Evolutionary conservation across 2,113 vertebrate genomes (phyloP).

Genomic region (Diadophis punctatus): DNA sequence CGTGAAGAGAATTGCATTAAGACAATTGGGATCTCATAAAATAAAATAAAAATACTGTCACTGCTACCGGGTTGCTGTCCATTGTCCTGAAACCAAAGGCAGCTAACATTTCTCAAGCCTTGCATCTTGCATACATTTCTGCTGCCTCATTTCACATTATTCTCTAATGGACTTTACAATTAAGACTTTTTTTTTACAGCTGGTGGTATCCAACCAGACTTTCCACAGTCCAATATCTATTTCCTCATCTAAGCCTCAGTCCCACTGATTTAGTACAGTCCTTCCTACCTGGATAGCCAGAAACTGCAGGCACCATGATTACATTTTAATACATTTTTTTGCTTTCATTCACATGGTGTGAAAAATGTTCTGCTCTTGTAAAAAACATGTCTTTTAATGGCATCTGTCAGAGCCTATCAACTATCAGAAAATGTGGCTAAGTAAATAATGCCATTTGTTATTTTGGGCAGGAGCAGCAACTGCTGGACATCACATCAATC

Average conservation of each 20-base stretch:
- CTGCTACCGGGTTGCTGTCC: neutral
- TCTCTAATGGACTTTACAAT: neutral
- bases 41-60: neutral
- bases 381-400: constrained; percentile 24
- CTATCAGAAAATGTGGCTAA: constrained; percentile 20
- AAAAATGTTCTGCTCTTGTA: constrained; percentile 9
- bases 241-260: neutral
- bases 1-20: neutral
- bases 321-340: constrained; percentile 13
- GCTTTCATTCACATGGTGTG: neutral
- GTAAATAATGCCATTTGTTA: constrained; percentile 19
- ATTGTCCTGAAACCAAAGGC: neutral
- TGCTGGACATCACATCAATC: constrained; percentile 20
- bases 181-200: neutral
- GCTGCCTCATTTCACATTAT: neutral
- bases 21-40: neutral
- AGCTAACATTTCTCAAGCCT: neutral
- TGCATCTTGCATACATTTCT: neutral
- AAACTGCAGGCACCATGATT: neutral
- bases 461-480: neutral
- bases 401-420: constrained; percentile 7
- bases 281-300: neutral
- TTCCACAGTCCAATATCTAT: neutral
- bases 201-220: neutral
- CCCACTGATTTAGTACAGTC: neutral